These are phyloP conservation scores for Megaustenia siamemsis DNA, from an alignment of 2,888 invertebrate genomes.

Conservation along the genomic window DNA sequence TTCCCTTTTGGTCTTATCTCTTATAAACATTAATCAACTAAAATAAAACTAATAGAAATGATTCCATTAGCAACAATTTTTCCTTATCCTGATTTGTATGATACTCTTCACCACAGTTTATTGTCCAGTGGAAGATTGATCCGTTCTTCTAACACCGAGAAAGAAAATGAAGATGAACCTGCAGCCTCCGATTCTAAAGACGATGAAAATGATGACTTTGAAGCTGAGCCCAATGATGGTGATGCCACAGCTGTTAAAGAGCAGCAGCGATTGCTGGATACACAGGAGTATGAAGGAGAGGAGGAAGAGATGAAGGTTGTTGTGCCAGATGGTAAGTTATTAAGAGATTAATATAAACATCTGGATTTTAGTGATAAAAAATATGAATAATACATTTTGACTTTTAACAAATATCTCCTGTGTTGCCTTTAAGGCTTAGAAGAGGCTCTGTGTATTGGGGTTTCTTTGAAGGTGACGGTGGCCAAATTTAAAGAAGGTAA, in stretches of 20 bases:
- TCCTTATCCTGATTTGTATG: too few relatives aligned
- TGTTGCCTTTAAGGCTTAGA: too few relatives aligned
- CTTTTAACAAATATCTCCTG: neutral
- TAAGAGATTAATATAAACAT: neutral
- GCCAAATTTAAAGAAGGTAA: too few relatives aligned
- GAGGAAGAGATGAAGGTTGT: conserved; percentile 79
- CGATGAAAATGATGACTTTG: conserved; percentile 79
- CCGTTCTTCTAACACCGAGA: conserved; percentile 21
- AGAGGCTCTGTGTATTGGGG: too few relatives aligned
- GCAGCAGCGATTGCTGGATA: conserved; percentile 66
- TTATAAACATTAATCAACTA: too few relatives aligned
- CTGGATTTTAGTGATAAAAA: neutral
- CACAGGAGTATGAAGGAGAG: conserved; percentile 79
- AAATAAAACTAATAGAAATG: too few relatives aligned
- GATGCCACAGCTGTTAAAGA: conserved; percentile 84
- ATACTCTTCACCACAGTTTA: conserved; percentile 20
- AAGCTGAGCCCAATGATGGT: conserved; percentile 84
- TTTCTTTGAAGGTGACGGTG: too few relatives aligned
- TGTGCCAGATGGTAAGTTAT: conserved; percentile 36
- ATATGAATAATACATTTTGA: neutral
- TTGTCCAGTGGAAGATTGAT: conserved; percentile 38
- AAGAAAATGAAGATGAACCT: conserved; percentile 67
- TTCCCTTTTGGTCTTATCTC: too few relatives aligned
- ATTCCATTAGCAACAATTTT: too few relatives aligned
- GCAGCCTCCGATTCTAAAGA: conserved; percentile 81